These are phyloP conservation scores for Temnothorax ravouxi DNA, from an alignment of 2,888 invertebrate species.

Conservation along the genomic window DNA sequence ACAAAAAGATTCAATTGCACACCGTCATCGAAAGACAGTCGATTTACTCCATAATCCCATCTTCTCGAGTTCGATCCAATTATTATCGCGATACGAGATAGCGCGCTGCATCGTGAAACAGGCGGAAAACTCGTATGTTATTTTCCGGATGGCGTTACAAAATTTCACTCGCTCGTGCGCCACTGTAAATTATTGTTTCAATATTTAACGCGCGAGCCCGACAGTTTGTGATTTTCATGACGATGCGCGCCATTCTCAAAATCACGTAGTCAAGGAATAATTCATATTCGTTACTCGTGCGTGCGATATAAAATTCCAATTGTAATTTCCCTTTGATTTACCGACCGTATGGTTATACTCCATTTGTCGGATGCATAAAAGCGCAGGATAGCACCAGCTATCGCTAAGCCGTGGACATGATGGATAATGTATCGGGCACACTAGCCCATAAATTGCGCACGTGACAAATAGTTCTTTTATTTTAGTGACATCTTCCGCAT, in stretches of 20 bases:
- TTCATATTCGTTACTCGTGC: constrained; percentile 51
- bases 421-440: constrained; percentile 64
- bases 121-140: constrained; percentile 15
- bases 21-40: background rate
- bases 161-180: constrained; percentile 36
- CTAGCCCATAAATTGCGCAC: constrained; percentile 64
- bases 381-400: constrained; percentile 29
- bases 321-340: constrained; percentile 54
- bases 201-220: constrained; percentile 31
- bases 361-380: constrained; percentile 53
- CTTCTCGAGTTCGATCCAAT: constrained; percentile 23
- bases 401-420: constrained; percentile 47
- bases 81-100: constrained; percentile 18
- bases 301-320: constrained; percentile 53
- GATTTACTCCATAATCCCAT: constrained; percentile 10
- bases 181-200: constrained; percentile 45
- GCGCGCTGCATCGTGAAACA: background rate
- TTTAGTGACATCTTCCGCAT: background rate
- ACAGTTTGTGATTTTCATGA: constrained; percentile 27
- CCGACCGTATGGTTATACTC: constrained; percentile 24
- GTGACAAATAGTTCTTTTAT: constrained; percentile 57
- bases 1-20: background rate
- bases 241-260: constrained; percentile 37
- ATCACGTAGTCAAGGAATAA: constrained; percentile 45
- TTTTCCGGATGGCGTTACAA: constrained; percentile 34